Evolutionary conservation across 2,888 invertebrate species (phyloP).

Genomic region (Phaedon cochleariae): DNA sequence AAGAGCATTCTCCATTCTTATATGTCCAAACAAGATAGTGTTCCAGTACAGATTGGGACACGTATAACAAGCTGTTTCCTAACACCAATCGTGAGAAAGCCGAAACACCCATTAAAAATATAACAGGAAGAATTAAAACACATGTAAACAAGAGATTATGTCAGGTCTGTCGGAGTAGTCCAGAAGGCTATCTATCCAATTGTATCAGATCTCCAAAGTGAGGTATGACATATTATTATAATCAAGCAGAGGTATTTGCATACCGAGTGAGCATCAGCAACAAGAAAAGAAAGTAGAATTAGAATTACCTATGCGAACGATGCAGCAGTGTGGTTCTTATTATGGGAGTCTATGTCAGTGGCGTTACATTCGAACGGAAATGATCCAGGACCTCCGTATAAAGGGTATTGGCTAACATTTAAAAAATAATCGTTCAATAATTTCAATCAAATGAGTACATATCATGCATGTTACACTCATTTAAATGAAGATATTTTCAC

Average conservation of each 20-base stretch:
- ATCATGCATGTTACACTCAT: no score
- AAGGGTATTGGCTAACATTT: no score
- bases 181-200: slow-evolving; percentile 29
- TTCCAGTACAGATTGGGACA: no score
- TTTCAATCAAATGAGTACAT: no score
- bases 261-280: slow-evolving; percentile 31
- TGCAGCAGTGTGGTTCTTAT: slow-evolving; percentile 4
- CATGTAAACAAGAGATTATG: slow-evolving; percentile 32
- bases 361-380: neutral
- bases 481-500: no score
- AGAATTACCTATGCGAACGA: slow-evolving; percentile 6
- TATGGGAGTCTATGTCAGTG: slow-evolving; percentile 6
- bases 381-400: neutral
- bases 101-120: slow-evolving; percentile 9
- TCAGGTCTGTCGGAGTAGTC: slow-evolving; percentile 33
- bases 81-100: slow-evolving; percentile 8
- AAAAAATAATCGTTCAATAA: no score
- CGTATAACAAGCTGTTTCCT: neutral
- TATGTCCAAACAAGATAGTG: neutral
- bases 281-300: slow-evolving; percentile 18
- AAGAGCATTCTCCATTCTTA: no score
- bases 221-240: slow-evolving; percentile 42
- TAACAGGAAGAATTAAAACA: slow-evolving; percentile 13
- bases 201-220: slow-evolving; percentile 29
- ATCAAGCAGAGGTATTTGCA: slow-evolving; percentile 43